Conservation (phyloP, 2,888 invertebrate species). For the Drosophila merina region DNA sequence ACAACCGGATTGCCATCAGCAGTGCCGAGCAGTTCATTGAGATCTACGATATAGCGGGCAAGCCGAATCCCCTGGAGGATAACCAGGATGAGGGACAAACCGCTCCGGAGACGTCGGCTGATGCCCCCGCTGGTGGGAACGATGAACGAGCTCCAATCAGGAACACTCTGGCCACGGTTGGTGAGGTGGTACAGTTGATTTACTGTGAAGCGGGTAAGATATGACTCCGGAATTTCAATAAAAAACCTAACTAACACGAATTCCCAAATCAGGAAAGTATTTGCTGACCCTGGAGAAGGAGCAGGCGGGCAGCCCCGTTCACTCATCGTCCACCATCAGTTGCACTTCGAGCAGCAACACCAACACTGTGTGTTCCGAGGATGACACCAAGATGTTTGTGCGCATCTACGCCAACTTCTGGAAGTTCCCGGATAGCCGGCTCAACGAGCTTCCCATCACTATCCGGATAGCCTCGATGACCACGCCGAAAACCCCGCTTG, state of each 20-base stretch:
- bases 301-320: conserved; percentile 80
- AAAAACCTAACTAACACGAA: not conserved
- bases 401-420: conserved; percentile 90
- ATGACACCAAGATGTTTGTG: conserved; percentile 84
- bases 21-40: conserved; percentile 83
- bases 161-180: conserved; percentile 89
- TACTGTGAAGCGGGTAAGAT: conserved; percentile 87
- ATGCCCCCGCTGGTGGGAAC: conserved; percentile 31
- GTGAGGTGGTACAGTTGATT: conserved; percentile 87
- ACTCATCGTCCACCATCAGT: conserved; percentile 78
- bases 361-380: conserved; percentile 81
- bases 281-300: conserved; percentile 82
- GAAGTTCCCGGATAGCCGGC: conserved; percentile 81
- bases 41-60: conserved; percentile 81
- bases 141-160: conserved; percentile 75
- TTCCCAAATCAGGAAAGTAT: conserved; percentile 71
- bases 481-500: conserved; percentile 88
- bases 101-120: conserved; percentile 24
- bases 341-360: conserved; percentile 82
- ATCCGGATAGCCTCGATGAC: conserved; percentile 89
- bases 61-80: conserved; percentile 48
- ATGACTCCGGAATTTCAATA: fast-evolving
- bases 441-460: conserved; percentile 85
- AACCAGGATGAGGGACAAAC: conserved; percentile 20
- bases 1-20: conserved; percentile 82